Evolutionary conservation across 1,140 invertebrate species (phyloP), one percentile per base, ranked within the genome.

Genomic region (Calliopsis andreniformis): DNA sequence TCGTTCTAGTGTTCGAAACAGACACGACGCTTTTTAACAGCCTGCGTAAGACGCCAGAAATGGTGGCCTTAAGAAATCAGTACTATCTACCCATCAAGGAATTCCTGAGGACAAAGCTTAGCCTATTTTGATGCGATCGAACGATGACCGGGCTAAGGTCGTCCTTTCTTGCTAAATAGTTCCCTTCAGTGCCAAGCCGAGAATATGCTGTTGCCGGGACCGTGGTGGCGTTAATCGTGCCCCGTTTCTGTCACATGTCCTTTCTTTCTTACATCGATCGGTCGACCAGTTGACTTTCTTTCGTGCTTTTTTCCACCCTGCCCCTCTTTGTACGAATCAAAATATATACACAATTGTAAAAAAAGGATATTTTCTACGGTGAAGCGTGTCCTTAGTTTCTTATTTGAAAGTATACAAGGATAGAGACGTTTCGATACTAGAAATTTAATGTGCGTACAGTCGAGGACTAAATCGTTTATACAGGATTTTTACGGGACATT

Each of bases 11-110:
- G 39, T 94, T 96, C 89, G 95, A 97, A 90, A 95, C 95, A 16
- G 96, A 97, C 87, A 94, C 94, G 85, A 93, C 95, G 47, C 84
- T 95, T 3, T 94, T 97, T 69, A 94, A 94, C 51, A 92, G 92
- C 20, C 86, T 97, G 53, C 93, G 95, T n/a, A 94, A 95, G 83
- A 94, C 95, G 83, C 96, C 96, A 20, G 96, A 97, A 92, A 95
- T 97, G 91, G 93, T 96, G 32, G 94, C 95, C 59, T 93, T 97
- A 55, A 94, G 95, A 76, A 94, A 95, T 85, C 95, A 97, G 85
- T 96, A 97, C 89, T 97, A 97, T 90, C 94, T 95, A 86, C 96
- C 96, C 8, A 92, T 96, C 28, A 97, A 96, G 91, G 94, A 97
- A 79, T 97, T 95, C 91, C 89, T 96, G 68, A 93, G 92, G 86